Base-by-base conservation (phyloP, 2,797 vertebrate genomes). In the Hephaestus fuliginosus region DNA sequence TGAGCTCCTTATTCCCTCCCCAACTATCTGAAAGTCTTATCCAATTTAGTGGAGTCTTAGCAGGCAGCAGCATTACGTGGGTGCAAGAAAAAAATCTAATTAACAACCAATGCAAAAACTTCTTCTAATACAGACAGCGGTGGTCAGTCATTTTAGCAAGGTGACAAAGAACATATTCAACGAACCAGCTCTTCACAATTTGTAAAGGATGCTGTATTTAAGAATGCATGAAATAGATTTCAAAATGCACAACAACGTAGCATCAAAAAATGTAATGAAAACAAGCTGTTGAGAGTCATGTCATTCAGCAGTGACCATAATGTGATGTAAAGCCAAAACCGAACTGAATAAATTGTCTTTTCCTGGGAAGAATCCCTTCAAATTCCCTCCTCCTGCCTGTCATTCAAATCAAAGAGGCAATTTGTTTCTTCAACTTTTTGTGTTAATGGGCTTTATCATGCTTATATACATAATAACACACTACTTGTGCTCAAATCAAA, bases 1-100 rank as follows among this genome's bases (percentile, higher is more conserved):
- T 93, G 94, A 93, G 91, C 89, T 91, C 92, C 87, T 94, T 95
- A 82, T 93, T 94, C 89, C 89, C 86, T 76, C 76, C 75, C 39
- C 51, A 85, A 57, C 17, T 67, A 61, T 46, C 69, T 84, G 62
- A 79, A 77, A 74, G 87, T 90, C 84, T 85, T 30, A 80, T 78
- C 80, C 72, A 69, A 70, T 83, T 79, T 39, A 44, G 71, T 56
- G n/a, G 53, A 56, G 66, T 82, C 73, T 74, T 36, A 17, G 57
- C 49, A 78, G 63, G 78, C 62, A 74, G 81, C 43, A 44, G 76
- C 14, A 46, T 80, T 65, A 33, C 20, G 53, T 55, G 67, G 58
- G 81, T 69, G 74, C n/a, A 70, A 63, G 56, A 62, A 58, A 62
- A 58, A 62, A 78, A 77, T 85, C 33, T 17, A 68, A 81, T 22